These are phyloP conservation scores for Sebastiscus tertius DNA, from an alignment of 2,797 vertebrate genomes.

Conservation along the genomic window DNA sequence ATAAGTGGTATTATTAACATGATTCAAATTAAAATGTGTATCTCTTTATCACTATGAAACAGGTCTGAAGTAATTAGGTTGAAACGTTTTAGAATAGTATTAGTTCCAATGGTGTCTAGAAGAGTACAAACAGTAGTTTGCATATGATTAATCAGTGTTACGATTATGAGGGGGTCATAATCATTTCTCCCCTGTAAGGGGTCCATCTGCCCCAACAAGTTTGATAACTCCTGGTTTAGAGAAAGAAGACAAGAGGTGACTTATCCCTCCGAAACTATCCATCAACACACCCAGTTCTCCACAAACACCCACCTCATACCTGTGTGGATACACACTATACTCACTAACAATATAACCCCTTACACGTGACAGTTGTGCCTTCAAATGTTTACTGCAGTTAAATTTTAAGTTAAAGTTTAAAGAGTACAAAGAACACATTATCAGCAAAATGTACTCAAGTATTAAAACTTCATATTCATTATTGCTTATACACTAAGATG, in stretches of 20 bases:
- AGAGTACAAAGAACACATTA: not conserved
- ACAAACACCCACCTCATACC: conserved; percentile 19
- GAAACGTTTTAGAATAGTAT: no score
- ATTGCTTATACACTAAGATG: not conserved
- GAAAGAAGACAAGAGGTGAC: not conserved
- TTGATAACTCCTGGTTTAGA: not conserved
- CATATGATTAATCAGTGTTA: no score
- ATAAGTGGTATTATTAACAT: no score
- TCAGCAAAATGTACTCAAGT: not conserved
- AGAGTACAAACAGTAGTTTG: no score
- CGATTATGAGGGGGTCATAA: no score
- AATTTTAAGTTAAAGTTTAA: not conserved
- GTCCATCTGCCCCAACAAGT: no score
- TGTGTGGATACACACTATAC: not conserved
- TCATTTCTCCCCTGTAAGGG: no score
- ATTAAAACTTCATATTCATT: not conserved
- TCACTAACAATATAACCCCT: not conserved
- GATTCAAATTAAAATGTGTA: no score
- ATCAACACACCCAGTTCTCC: conserved; percentile 11
- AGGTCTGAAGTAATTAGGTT: no score
- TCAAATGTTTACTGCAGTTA: not conserved
- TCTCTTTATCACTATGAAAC: no score
- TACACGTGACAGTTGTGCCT: not conserved
- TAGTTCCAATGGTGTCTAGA: no score
- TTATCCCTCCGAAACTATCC: not conserved